A percentile compares a stretch with the other conserved stretches of the same genome.
Conservation (phyloP, 2,888 invertebrate genomes). For the Metellina segmentata region DNA sequence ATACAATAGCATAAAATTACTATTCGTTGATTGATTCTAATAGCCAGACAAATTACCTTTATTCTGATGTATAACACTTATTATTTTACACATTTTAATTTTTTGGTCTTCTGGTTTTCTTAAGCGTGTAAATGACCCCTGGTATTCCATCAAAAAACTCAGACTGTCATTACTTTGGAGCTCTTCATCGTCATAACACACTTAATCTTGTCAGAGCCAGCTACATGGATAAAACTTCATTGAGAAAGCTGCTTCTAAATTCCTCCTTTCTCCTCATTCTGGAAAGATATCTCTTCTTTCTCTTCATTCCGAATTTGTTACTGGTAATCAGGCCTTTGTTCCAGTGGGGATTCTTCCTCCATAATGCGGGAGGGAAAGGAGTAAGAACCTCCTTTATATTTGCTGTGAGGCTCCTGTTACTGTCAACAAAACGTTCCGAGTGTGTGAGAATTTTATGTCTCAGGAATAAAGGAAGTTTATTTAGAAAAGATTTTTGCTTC, state of each 20-base stretch:
- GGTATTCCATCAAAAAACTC: too few species aligned
- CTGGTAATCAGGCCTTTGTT: conserved; percentile 10
- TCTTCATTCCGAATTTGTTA: neutral
- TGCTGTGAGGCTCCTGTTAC: neutral
- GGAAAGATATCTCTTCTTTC: neutral
- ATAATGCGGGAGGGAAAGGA: neutral
- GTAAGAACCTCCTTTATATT: neutral
- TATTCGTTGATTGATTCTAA: too few species aligned
- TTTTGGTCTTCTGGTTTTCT: too few species aligned
- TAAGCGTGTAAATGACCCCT: too few species aligned
- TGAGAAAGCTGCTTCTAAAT: neutral
- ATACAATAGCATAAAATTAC: too few species aligned
- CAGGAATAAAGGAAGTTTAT: neutral
- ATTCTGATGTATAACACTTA: too few species aligned
- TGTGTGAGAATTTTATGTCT: neutral
- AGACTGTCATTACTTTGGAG: too few species aligned
- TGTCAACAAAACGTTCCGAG: neutral
- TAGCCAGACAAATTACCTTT: too few species aligned
- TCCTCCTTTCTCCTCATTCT: neutral
- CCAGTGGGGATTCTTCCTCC: neutral
- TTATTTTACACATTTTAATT: too few species aligned
- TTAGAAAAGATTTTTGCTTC: neutral
- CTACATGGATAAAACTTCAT: neutral
- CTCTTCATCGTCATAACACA: too few species aligned
- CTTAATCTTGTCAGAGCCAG: neutral